Conservation (phyloP, 2,888 invertebrate species). For the Drosophila borealis region DNA sequence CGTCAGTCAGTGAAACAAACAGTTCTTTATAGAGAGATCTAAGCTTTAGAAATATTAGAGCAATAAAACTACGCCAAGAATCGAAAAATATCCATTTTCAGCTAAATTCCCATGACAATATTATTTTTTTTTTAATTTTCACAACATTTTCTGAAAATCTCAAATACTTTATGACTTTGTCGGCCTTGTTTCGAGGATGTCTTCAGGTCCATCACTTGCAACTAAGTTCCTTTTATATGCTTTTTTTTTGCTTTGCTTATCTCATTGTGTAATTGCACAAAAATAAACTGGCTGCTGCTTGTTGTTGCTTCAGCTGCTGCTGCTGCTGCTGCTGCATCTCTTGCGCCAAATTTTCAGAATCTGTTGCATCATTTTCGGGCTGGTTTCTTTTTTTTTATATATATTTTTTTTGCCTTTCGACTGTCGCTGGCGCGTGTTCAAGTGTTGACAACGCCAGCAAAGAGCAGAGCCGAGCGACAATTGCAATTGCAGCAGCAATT, state of each 20-base stretch:
- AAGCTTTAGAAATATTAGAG: too few species aligned
- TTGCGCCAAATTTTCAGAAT: conserved; percentile 70
- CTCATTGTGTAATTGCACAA: conserved; percentile 72
- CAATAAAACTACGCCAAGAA: too few species aligned
- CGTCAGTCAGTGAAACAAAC: too few species aligned
- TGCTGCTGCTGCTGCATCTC: conserved; percentile 32
- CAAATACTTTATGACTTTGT: background rate
- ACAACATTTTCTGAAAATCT: too few species aligned
- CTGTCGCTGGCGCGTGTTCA: conserved; percentile 75
- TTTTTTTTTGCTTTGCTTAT: conserved; percentile 35
- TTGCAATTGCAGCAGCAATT: conserved; percentile 75
- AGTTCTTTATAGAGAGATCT: too few species aligned
- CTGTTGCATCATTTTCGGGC: conserved; percentile 76
- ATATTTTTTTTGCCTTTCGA: conserved; percentile 55
- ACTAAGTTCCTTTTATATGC: conserved; percentile 10
- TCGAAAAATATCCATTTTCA: background rate
- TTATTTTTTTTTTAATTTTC: too few species aligned
- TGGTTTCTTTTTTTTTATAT: background rate
- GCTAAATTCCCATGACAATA: background rate
- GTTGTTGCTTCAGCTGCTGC: conserved; percentile 13
- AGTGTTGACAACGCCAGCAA: conserved; percentile 70
- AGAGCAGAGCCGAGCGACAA: conserved; percentile 58
- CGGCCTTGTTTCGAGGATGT: background rate
- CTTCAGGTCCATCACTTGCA: background rate
- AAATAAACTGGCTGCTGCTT: conserved; percentile 64